Evolutionary conservation across 2,888 invertebrate genomes (phyloP).

Genomic region (Synanthedon myopaeformis): DNA sequence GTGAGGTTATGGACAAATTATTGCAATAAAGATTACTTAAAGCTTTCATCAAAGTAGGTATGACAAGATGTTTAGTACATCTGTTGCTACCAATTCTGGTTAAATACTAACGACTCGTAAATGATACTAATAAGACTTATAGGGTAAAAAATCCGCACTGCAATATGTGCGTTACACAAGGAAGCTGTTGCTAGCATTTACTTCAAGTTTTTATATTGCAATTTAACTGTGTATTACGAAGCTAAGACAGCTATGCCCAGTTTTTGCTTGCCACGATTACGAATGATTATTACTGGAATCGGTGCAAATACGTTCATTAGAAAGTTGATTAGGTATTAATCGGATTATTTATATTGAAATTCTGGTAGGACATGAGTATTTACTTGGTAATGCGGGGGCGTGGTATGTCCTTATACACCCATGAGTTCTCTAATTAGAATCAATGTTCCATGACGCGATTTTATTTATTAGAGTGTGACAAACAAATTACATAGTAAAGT

Average conservation of each 20-base stretch:
- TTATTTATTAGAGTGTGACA: too few relatives aligned
- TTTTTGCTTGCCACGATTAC: not conserved
- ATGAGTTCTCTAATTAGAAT: too few relatives aligned
- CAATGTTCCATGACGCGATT: too few relatives aligned
- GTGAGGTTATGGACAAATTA: too few relatives aligned
- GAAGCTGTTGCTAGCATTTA: conserved; percentile 25
- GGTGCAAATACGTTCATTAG: not conserved
- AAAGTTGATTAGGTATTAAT: not conserved
- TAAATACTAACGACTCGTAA: too few relatives aligned
- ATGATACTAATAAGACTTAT: not conserved
- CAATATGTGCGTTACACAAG: conserved; percentile 5
- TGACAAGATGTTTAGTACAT: too few relatives aligned
- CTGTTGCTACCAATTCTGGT: too few relatives aligned
- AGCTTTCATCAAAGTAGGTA: too few relatives aligned
- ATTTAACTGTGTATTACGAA: conserved; percentile 25
- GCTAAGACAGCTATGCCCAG: conserved; percentile 6
- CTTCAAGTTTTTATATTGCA: conserved; percentile 24
- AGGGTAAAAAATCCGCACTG: not conserved
- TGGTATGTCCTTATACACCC: not conserved
- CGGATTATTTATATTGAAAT: not conserved
- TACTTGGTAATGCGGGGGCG: not conserved
- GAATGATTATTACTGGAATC: not conserved
- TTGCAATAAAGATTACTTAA: too few relatives aligned
- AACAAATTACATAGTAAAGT: too few relatives aligned
- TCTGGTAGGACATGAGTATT: not conserved